These are phyloP conservation scores for Zeus faber DNA, from an alignment of 2,113 vertebrate species.

Conservation along the genomic window DNA sequence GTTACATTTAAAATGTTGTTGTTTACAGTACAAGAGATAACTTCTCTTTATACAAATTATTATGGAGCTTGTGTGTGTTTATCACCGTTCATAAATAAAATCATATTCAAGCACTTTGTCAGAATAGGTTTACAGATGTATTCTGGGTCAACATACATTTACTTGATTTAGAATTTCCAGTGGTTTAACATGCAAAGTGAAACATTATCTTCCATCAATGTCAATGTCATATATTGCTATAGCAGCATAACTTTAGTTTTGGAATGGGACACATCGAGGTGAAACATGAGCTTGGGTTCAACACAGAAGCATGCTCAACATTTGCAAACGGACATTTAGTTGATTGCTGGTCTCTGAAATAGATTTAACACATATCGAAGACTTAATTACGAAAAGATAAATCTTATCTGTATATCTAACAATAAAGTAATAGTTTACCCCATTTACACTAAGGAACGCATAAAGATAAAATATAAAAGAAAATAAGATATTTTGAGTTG, in stretches of 20 bases:
- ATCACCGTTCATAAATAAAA: conserved; percentile 46
- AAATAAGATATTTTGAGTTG: no score
- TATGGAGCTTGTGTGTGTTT: no score
- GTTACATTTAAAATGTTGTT: not conserved
- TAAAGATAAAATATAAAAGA: no score
- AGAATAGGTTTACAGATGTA: conserved; percentile 2
- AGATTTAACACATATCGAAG: no score
- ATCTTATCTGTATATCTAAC: not conserved
- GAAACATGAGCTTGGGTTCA: conserved; percentile 5
- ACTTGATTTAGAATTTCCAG: conserved; percentile 14
- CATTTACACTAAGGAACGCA: no score
- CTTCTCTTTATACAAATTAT: conserved; percentile 17
- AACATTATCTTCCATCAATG: not conserved
- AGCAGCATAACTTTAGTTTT: no score
- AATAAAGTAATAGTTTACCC: no score
- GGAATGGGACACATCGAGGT: no score
- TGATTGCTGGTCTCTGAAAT: no score
- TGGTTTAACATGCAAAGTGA: conserved; percentile 12
- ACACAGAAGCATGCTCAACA: not conserved
- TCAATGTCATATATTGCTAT: conserved; percentile 23
- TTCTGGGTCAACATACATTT: conserved; percentile 16
- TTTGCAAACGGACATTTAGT: no score
- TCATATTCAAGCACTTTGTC: not conserved
- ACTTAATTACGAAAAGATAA: not conserved
- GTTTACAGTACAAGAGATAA: conserved; percentile 52